These are phyloP conservation scores for Perca schrenkii DNA, from an alignment of 2,113 vertebrate species.

Conservation along the genomic window DNA sequence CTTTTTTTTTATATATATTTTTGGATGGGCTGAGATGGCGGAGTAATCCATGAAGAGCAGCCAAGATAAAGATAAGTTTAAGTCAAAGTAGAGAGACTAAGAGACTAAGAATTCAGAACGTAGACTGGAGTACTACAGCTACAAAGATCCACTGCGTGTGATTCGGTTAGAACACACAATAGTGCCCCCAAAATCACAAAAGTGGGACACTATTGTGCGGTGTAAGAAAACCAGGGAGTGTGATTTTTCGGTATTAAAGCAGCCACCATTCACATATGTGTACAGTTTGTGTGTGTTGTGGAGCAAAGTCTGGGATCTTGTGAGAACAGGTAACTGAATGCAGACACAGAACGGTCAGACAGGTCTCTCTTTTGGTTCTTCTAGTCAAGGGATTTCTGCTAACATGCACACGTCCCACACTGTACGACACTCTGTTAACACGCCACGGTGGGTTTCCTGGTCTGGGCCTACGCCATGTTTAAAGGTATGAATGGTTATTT, in stretches of 20 bases:
- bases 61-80: background rate
- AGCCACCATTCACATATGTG: conserved; percentile 1
- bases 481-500: conserved; percentile 81
- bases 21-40: background rate
- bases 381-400: conserved; percentile 14
- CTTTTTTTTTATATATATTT: background rate
- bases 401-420: conserved; percentile 62
- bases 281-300: conserved; percentile 9
- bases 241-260: background rate
- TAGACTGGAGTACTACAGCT: background rate
- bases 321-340: conserved; percentile 6
- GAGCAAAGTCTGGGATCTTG: background rate
- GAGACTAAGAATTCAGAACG: background rate
- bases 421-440: conserved; percentile 38
- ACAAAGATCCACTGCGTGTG: background rate
- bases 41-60: background rate
- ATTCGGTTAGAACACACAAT: background rate
- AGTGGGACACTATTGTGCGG: background rate
- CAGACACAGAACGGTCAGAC: background rate
- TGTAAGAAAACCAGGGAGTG: background rate
- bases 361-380: conserved; percentile 16
- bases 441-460: conserved; percentile 39
- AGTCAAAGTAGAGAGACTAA: background rate
- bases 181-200: background rate
- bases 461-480: conserved; percentile 39